These are phyloP conservation scores for Hozukius guyotensis DNA, from an alignment of 2,797 vertebrate genomes.

Conservation along the genomic window DNA sequence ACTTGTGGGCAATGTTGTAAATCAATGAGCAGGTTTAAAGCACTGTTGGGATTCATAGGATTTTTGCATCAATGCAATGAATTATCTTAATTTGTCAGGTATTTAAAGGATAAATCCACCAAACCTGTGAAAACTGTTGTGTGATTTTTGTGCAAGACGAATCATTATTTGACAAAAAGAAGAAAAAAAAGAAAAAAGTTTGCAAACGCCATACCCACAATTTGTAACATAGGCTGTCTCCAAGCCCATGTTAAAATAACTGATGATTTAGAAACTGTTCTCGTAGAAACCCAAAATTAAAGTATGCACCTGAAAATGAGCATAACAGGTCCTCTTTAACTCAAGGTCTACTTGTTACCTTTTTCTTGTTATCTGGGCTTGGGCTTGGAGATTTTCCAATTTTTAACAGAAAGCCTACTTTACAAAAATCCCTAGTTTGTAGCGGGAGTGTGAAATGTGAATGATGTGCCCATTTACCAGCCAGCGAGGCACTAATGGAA, in stretches of 20 bases:
- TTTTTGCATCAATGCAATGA: background rate
- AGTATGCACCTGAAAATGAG: too few relatives aligned
- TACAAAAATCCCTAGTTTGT: background rate
- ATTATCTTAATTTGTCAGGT: background rate
- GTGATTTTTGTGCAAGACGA: background rate
- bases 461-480: background rate
- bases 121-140: background rate
- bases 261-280: background rate
- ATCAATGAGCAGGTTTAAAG: background rate
- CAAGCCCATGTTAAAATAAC: background rate
- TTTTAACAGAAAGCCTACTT: background rate
- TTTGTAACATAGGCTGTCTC: background rate
- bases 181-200: background rate
- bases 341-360: background rate
- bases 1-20: background rate
- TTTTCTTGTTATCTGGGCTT: background rate
- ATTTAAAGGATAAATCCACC: background rate
- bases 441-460: background rate
- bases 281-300: too few relatives aligned
- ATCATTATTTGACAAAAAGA: background rate
- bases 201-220: background rate
- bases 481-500: background rate
- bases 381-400: too few relatives aligned
- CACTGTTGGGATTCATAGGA: background rate
- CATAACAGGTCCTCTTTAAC: background rate